Evolutionary conservation across 2,888 invertebrate species (phyloP).

Genomic region (Orthosia gracilis): DNA sequence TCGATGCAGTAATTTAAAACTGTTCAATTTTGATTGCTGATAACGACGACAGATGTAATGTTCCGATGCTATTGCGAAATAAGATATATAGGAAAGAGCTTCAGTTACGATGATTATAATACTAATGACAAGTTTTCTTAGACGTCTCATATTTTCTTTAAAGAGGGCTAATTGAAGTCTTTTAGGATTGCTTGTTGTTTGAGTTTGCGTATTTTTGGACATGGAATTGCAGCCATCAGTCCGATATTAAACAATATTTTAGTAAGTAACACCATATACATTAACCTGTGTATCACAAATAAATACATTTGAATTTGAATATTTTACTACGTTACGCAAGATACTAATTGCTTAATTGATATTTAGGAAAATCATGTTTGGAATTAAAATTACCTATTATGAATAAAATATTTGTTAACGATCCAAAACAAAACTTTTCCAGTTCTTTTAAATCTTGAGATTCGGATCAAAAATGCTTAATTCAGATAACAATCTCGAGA

Average conservation of each 20-base stretch:
- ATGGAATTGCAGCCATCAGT: too few relatives aligned
- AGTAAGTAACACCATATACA: too few relatives aligned
- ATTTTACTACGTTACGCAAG: neutral
- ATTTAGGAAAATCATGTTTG: neutral
- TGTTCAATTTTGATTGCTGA: slow-evolving; percentile 23
- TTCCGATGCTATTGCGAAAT: slow-evolving; percentile 28
- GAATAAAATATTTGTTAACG: neutral
- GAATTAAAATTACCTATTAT: neutral
- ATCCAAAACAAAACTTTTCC: slow-evolving; percentile 11
- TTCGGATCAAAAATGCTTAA: slow-evolving; percentile 31
- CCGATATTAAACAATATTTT: too few relatives aligned
- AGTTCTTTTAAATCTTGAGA: slow-evolving; percentile 23
- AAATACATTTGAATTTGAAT: too few relatives aligned
- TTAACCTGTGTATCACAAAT: too few relatives aligned
- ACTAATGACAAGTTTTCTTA: neutral
- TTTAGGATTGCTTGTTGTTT: neutral
- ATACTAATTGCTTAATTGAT: neutral
- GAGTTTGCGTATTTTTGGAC: neutral
- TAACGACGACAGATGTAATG: slow-evolving; percentile 14
- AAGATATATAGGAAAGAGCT: neutral
- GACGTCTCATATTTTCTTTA: neutral
- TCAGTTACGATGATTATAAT: neutral
- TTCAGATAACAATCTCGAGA: slow-evolving; percentile 37
- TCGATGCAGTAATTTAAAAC: slow-evolving; percentile 33
- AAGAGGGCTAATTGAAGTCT: neutral